These are phyloP conservation scores for Trachemys scripta DNA, from an alignment of 2,113 vertebrate genomes.

Conservation along the genomic window DNA sequence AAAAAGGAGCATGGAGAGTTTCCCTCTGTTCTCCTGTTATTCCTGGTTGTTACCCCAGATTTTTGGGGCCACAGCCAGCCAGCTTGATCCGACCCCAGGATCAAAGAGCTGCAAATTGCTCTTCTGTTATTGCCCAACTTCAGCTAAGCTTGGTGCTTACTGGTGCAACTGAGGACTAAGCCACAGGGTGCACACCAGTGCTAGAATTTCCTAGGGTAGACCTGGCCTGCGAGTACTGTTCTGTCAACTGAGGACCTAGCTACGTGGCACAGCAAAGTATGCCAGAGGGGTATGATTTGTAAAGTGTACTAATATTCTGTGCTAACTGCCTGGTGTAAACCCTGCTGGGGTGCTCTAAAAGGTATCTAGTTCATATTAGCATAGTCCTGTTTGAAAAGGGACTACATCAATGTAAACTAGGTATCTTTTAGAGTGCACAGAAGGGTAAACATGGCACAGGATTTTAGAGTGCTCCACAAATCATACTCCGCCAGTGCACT, in stretches of 20 bases:
- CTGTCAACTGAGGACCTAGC: neutral
- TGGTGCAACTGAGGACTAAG: neutral
- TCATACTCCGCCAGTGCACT: neutral
- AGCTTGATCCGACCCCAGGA: neutral
- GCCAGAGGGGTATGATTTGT: neutral
- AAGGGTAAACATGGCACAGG: neutral
- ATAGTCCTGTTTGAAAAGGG: neutral
- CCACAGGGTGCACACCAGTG: neutral
- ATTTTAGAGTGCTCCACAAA: neutral
- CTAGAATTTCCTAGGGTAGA: neutral
- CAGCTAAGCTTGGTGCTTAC: neutral
- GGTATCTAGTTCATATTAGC: neutral
- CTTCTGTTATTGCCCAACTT: neutral
- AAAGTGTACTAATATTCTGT: neutral
- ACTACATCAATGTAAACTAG: neutral
- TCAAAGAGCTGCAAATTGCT: neutral
- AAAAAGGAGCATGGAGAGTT: neutral
- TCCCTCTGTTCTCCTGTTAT: neutral
- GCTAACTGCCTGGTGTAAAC: neutral
- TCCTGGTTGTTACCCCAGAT: neutral
- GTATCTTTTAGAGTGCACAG: neutral
- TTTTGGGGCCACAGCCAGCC: neutral
- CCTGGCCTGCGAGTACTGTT: neutral
- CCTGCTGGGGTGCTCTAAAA: neutral
- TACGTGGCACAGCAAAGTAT: neutral